Evolutionary conservation across 2,888 invertebrate species (phyloP).

Genomic region (Timandra comae): DNA sequence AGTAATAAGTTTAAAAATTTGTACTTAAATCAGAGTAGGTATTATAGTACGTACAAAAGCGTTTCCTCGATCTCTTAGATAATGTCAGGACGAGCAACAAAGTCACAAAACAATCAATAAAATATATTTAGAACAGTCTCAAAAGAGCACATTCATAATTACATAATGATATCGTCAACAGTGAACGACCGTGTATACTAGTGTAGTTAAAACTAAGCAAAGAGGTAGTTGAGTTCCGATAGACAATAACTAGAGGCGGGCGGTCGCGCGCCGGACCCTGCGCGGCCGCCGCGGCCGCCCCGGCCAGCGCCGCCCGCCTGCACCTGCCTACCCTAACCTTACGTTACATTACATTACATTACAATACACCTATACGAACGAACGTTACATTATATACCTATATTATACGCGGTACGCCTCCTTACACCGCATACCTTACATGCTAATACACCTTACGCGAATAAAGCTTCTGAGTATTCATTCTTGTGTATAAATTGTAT

Average conservation of each 20-base stretch:
- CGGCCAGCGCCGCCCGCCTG: constrained; percentile 39
- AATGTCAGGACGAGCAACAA: constrained; percentile 57
- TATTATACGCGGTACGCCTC: background rate
- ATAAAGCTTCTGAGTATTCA: constrained; percentile 77
- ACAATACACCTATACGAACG: no score
- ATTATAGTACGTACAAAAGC: constrained; percentile 46
- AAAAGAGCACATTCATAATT: constrained; percentile 48
- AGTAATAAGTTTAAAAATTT: constrained; percentile 56
- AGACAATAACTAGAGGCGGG: constrained; percentile 55
- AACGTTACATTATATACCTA: background rate
- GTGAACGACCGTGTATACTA: constrained; percentile 51
- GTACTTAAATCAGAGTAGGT: constrained; percentile 71
- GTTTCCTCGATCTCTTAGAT: constrained; percentile 41
- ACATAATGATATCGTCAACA: constrained; percentile 62
- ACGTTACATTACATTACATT: no score
- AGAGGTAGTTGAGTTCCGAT: constrained; percentile 74
- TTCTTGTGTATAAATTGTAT: constrained; percentile 75
- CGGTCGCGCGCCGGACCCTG: constrained; percentile 63
- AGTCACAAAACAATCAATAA: constrained; percentile 68
- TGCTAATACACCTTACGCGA: constrained; percentile 68
- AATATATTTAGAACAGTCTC: constrained; percentile 72
- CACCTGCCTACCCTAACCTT: constrained; percentile 36
- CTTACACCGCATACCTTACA: constrained; percentile 25
- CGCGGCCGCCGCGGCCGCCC: constrained; percentile 55
- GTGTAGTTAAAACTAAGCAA: constrained; percentile 62